Percentiles rank a stretch among this genome's conserved stretches.
phyloP scores from a whole-genome alignment of 2,113 vertebrate species.

The Festucalex cinctus region DNA sequence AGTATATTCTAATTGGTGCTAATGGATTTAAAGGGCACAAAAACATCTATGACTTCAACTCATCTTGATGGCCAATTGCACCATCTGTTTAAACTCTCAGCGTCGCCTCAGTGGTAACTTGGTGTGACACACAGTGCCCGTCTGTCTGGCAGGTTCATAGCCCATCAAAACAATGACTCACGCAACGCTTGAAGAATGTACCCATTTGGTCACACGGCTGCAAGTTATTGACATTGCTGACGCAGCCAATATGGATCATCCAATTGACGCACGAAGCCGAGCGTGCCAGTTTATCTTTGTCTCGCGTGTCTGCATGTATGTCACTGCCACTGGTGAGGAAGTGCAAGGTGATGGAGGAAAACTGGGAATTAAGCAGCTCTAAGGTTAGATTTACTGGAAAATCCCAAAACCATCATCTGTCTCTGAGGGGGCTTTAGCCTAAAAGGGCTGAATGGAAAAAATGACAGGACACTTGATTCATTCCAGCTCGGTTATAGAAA shows the following conservation, averaged over 20 bases:
- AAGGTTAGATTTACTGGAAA: constrained; percentile 68
- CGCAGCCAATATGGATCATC: constrained; percentile 9
- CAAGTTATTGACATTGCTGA: constrained; percentile 20
- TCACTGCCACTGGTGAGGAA: constrained; percentile 37
- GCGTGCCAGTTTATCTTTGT: constrained; percentile 41
- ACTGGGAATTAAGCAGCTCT: constrained; percentile 43
- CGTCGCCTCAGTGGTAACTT: constrained; percentile 37
- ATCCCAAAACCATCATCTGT: constrained; percentile 52
- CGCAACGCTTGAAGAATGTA: constrained; percentile 38
- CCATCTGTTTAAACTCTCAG: constrained; percentile 54
- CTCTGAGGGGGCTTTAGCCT: constrained; percentile 54
- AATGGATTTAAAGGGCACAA: constrained; percentile 14
- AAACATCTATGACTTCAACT: constrained; percentile 27
- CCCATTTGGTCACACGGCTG: constrained; percentile 47
- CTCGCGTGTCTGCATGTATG: constrained; percentile 19
- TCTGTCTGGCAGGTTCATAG: constrained; percentile 36
- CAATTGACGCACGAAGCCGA: constrained; percentile 30
- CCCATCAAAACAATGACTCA: constrained; percentile 53
- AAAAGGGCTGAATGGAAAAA: constrained; percentile 69
- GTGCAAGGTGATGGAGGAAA: constrained; percentile 35
- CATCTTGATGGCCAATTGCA: constrained; percentile 47
- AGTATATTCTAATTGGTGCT: constrained; percentile 7
- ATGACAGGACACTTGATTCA: constrained; percentile 72
- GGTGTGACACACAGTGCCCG: constrained; percentile 26
- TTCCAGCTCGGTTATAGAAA: constrained; percentile 62